phyloP scores from a whole-genome alignment of 1,140 invertebrate genomes.

The Idris sp. region DNA sequence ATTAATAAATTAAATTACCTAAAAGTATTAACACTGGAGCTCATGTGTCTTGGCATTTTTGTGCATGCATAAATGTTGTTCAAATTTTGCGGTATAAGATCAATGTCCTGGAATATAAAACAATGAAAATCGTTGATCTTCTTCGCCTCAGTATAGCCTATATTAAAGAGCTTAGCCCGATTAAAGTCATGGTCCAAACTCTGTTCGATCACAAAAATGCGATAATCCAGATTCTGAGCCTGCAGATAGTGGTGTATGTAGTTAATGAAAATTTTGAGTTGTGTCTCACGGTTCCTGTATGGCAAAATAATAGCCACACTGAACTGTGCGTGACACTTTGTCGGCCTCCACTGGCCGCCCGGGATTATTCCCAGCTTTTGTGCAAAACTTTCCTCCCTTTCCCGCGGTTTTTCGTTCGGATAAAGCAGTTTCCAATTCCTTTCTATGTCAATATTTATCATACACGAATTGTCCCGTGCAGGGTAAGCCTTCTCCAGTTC shows the following conservation, averaged over 20 bases:
- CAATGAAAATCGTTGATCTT: conserved; percentile 88
- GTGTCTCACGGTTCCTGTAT: conserved; percentile 89
- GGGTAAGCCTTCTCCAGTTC: conserved; percentile 74
- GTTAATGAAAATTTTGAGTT: conserved; percentile 88
- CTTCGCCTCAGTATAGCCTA: conserved; percentile 89
- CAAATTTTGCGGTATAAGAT: conserved; percentile 92
- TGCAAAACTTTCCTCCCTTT: conserved; percentile 68
- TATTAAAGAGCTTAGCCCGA: conserved; percentile 94
- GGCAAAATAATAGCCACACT: conserved; percentile 93
- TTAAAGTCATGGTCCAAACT: conserved; percentile 89
- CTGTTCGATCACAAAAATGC: conserved; percentile 95
- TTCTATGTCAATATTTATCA: conserved; percentile 50
- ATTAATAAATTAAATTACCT: too few species aligned
- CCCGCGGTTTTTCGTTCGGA: conserved; percentile 69
- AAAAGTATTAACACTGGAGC: conserved; percentile 93
- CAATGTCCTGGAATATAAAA: conserved; percentile 96
- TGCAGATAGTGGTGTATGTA: conserved; percentile 95
- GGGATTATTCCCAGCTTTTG: conserved; percentile 69
- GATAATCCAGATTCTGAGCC: conserved; percentile 90
- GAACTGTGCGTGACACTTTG: conserved; percentile 85
- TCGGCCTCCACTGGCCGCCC: conserved; percentile 86
- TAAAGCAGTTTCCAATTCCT: conserved; percentile 66
- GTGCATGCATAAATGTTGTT: conserved; percentile 96
- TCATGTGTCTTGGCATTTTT: conserved; percentile 92
- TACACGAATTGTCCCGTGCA: conserved; percentile 70